Conservation (phyloP, 2,888 invertebrate genomes). For the Microplitis manilae region DNA sequence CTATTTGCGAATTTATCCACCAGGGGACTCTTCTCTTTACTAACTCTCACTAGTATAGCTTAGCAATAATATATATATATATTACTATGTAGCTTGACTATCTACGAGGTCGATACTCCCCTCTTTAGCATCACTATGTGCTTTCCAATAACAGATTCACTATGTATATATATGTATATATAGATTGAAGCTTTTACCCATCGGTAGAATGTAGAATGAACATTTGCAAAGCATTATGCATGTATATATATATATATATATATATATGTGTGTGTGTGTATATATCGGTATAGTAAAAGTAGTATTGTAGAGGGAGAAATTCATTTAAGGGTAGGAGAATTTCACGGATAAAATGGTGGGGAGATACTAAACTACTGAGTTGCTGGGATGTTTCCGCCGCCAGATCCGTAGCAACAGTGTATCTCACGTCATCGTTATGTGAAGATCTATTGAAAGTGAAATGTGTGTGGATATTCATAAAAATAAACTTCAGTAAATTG, state of each 20-base stretch:
- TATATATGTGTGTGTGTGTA: too few species aligned
- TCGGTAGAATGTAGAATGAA: conserved; percentile 39
- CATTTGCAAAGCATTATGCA: conserved; percentile 24
- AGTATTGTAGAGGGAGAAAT: conserved; percentile 32
- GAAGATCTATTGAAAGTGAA: conserved; percentile 53
- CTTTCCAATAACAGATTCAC: conserved; percentile 2
- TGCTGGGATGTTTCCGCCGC: conserved; percentile 53
- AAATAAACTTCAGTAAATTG: not conserved
- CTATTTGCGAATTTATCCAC: conserved; percentile 1
- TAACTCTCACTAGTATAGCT: not conserved
- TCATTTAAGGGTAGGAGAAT: conserved; percentile 37
- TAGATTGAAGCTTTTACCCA: conserved; percentile 46
- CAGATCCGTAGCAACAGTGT: conserved; percentile 68
- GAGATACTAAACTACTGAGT: conserved; percentile 46
- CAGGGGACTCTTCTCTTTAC: not conserved
- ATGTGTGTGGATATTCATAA: not conserved
- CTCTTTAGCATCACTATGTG: conserved; percentile 22
- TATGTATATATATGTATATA: conserved; percentile 32
- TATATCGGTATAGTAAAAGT: not conserved
- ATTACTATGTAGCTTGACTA: conserved; percentile 27
- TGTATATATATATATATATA: not conserved
- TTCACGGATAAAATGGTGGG: conserved; percentile 44
- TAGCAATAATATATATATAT: not conserved
- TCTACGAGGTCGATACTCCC: conserved; percentile 36
- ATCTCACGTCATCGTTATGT: conserved; percentile 63